A percentile compares a stretch with the other conserved stretches of the same genome.
Evolutionary conservation across 2,797 vertebrate genomes (phyloP).

Genomic region (Labeo calbasu): DNA sequence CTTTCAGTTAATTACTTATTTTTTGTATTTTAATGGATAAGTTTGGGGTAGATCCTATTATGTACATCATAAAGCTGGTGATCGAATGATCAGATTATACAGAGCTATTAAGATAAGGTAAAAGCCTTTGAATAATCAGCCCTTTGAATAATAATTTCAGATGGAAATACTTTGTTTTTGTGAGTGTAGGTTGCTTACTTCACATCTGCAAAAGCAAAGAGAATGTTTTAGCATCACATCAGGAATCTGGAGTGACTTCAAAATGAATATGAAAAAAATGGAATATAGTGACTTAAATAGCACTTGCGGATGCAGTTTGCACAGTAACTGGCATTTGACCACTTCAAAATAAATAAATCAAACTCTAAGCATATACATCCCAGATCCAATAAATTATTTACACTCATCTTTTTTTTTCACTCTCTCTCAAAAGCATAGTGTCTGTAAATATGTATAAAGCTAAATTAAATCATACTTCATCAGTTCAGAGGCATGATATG

Average conservation of each 20-base stretch:
- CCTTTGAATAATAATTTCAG: background rate
- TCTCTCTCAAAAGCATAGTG: background rate
- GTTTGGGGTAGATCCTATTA: background rate
- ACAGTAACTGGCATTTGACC: background rate
- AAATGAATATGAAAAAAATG: background rate
- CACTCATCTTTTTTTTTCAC: background rate
- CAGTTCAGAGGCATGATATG: constrained; percentile 13
- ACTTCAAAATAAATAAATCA: constrained; percentile 10
- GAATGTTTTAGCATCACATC: background rate
- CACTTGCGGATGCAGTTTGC: constrained; percentile 1
- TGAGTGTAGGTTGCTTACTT: background rate
- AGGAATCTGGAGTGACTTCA: background rate
- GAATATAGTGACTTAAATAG: background rate
- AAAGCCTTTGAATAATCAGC: background rate
- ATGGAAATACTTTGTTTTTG: background rate
- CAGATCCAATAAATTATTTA: constrained; percentile 20
- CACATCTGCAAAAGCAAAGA: background rate
- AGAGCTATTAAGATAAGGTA: background rate
- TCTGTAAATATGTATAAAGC: constrained; percentile 34
- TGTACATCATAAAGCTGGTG: background rate
- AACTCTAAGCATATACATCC: background rate
- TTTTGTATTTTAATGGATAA: background rate
- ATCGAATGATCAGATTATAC: background rate
- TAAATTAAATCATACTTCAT: constrained; percentile 17
- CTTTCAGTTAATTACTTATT: background rate